Evolutionary conservation across 2,797 vertebrate genomes (phyloP).

Genomic region (Rousettus madagascariensis): DNA sequence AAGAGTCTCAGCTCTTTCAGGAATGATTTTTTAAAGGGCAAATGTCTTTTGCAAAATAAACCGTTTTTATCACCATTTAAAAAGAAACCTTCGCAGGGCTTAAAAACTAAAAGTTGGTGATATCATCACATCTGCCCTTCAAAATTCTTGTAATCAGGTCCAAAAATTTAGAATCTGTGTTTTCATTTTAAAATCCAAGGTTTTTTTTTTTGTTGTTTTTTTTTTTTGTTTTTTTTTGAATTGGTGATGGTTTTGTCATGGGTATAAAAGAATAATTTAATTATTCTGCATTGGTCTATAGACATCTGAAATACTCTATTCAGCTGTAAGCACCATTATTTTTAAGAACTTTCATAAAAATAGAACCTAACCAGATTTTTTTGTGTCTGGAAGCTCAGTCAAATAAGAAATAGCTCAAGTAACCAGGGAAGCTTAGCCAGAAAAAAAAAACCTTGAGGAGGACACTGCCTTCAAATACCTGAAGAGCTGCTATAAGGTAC

Average conservation of each 20-base stretch:
- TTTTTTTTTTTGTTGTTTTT: neutral
- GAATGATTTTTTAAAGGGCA: conserved; percentile 48
- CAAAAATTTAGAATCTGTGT: neutral
- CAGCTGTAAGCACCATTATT: neutral
- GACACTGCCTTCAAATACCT: neutral
- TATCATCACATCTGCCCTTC: conserved; percentile 33
- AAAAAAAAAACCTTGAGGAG: neutral
- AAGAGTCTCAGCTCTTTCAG: neutral
- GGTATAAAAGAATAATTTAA: conserved; percentile 9
- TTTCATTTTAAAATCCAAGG: conserved; percentile 27
- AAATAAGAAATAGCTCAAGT: conserved; percentile 35
- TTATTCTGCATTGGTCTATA: neutral
- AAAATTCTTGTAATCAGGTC: conserved; percentile 22
- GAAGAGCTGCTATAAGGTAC: neutral
- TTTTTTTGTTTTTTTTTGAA: neutral
- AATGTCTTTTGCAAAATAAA: conserved; percentile 30
- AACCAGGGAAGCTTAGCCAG: neutral
- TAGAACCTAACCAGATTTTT: conserved; percentile 1
- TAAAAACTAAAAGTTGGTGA: conserved; percentile 54
- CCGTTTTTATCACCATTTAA: conserved; percentile 39
- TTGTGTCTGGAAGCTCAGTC: neutral
- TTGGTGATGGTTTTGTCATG: conserved; percentile 15
- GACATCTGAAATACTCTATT: conserved; percentile 13
- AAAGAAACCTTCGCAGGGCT: conserved; percentile 29
- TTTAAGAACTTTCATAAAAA: conserved; percentile 25